These are phyloP conservation scores for Cryptocheilus praepositus DNA, from an alignment of 2,888 invertebrate species.

Conservation along the genomic window DNA sequence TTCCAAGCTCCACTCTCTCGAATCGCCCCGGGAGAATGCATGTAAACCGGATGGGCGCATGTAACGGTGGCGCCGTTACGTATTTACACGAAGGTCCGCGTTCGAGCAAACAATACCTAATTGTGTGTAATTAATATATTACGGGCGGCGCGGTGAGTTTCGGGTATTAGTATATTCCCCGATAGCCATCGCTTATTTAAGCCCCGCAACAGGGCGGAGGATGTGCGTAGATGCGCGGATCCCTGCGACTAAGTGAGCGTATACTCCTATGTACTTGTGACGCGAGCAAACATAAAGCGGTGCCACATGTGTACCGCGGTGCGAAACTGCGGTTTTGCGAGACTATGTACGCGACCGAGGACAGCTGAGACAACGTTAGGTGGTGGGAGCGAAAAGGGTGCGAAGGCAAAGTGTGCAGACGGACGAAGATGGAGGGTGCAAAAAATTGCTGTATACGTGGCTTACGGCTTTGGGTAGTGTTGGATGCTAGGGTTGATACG, in stretches of 20 bases:
- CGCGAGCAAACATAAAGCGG: slow-evolving; percentile 4
- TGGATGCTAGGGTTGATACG: too few species aligned
- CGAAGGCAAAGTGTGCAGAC: too few species aligned
- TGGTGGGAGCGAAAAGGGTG: not conserved
- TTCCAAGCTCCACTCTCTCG: slow-evolving; percentile 31
- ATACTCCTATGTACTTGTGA: not conserved
- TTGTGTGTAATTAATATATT: slow-evolving; percentile 72
- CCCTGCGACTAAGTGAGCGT: not conserved
- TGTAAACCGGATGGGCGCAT: not conserved
- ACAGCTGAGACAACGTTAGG: slow-evolving; percentile 1
- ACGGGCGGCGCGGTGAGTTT: slow-evolving; percentile 63
- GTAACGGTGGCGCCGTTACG: too few species aligned
- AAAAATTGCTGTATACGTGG: too few species aligned
- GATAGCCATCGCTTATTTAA: slow-evolving; percentile 67
- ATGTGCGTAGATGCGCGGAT: too few species aligned
- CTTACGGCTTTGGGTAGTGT: too few species aligned
- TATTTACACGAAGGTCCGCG: too few species aligned
- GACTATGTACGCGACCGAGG: not conserved
- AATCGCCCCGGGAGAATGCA: slow-evolving; percentile 3
- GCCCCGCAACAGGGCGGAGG: slow-evolving; percentile 2
- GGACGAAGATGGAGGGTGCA: too few species aligned
- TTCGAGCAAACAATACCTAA: slow-evolving; percentile 62
- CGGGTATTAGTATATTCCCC: slow-evolving; percentile 56
- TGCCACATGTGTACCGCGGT: not conserved
- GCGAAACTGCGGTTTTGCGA: not conserved